These are phyloP conservation scores for Lottia gigantea DNA, from an alignment of 2,888 invertebrate genomes.

Conservation along the genomic window DNA sequence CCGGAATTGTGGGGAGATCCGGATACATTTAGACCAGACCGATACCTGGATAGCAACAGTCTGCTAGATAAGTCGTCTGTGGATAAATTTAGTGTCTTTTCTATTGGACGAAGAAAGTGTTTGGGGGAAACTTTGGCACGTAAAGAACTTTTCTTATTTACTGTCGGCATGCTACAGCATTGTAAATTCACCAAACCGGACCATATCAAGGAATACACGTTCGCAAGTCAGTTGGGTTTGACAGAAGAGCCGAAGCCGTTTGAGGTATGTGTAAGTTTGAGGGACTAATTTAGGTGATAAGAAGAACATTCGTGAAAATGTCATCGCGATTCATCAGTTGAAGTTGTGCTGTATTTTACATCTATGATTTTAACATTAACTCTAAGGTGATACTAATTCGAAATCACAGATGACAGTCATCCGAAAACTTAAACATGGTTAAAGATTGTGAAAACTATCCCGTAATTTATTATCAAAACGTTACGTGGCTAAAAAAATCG, in stretches of 20 bases:
- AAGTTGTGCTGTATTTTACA: too few species aligned
- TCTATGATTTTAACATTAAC: too few species aligned
- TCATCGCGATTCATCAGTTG: too few species aligned
- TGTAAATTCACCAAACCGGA: not conserved
- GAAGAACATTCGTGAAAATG: too few species aligned
- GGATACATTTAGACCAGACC: not conserved
- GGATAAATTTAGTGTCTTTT: not conserved
- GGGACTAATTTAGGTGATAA: not conserved
- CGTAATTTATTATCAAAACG: too few species aligned
- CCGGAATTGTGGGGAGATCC: not conserved
- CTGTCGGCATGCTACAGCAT: not conserved
- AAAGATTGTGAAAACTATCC: too few species aligned
- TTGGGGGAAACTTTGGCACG: not conserved
- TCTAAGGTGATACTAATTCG: too few species aligned
- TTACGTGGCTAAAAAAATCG: too few species aligned
- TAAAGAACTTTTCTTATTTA: not conserved
- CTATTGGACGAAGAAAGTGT: not conserved
- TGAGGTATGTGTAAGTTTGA: not conserved
- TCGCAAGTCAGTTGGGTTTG: not conserved
- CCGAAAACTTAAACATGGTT: too few species aligned
- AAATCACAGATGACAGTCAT: too few species aligned
- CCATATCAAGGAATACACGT: not conserved
- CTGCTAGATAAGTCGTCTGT: not conserved
- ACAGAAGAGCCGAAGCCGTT: not conserved
- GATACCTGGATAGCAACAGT: not conserved